These are phyloP conservation scores for Meloidogyne chitwoodi DNA, from an alignment of 1,140 invertebrate genomes.

Conservation along the genomic window DNA sequence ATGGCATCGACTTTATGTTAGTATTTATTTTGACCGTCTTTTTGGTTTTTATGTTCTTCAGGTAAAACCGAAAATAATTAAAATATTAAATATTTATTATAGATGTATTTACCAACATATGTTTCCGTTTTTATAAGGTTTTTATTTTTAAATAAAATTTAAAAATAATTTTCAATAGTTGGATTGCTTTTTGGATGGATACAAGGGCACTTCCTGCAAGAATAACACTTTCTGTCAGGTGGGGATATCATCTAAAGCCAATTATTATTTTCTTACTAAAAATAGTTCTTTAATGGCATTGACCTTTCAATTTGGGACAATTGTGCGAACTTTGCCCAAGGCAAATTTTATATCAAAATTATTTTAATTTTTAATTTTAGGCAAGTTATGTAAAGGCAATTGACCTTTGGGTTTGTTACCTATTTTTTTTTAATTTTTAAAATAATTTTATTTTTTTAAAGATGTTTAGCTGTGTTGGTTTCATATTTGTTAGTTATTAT, in stretches of 20 bases:
- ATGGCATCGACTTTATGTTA: slow-evolving; percentile 55
- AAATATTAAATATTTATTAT: slow-evolving; percentile 6
- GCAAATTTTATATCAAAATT: slow-evolving; percentile 14
- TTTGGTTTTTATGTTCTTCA: slow-evolving; percentile 60
- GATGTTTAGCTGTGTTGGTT: slow-evolving; percentile 59
- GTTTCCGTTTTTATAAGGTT: slow-evolving; percentile 53
- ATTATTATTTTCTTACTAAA: background rate
- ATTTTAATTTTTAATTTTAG: slow-evolving; percentile 10
- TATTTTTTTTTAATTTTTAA: background rate
- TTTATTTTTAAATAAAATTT: background rate
- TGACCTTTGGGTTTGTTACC: slow-evolving; percentile 39
- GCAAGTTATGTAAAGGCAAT: slow-evolving; percentile 56
- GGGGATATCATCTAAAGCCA: background rate
- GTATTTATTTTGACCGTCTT: slow-evolving; percentile 56
- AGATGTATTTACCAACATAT: slow-evolving; percentile 60
- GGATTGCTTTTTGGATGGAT: slow-evolving; percentile 60
- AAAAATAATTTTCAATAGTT: slow-evolving; percentile 14
- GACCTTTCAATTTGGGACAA: slow-evolving; percentile 59
- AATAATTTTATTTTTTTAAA: slow-evolving; percentile 23
- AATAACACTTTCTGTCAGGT: slow-evolving; percentile 46
- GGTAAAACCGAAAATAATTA: slow-evolving; percentile 3
- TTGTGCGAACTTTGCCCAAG: slow-evolving; percentile 54
- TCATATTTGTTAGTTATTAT: slow-evolving; percentile 38
- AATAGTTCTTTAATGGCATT: slow-evolving; percentile 54
- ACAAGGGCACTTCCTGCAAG: slow-evolving; percentile 56